Evolutionary conservation across 2,888 invertebrate species (phyloP).

Genomic region (Ennomos quercinarius): DNA sequence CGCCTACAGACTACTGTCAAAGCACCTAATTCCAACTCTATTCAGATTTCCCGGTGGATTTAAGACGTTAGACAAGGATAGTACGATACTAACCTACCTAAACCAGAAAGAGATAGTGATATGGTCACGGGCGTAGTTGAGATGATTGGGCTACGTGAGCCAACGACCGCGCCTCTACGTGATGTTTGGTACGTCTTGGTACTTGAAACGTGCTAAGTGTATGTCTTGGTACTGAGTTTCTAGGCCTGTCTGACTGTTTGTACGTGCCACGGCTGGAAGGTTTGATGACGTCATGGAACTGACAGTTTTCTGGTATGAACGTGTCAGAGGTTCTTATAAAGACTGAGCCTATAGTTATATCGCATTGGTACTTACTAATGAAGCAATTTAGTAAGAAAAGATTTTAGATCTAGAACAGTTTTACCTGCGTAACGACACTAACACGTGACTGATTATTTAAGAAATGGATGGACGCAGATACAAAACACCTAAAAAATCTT

Average conservation of each 20-base stretch:
- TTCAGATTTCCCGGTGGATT: conserved; percentile 82
- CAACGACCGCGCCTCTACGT: conserved; percentile 78
- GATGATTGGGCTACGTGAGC: conserved; percentile 83
- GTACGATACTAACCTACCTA: conserved; percentile 28
- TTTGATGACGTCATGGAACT: conserved; percentile 13
- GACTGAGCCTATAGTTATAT: too few relatives aligned
- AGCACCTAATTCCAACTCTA: conserved; percentile 79
- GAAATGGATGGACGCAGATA: too few relatives aligned
- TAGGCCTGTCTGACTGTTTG: conserved; percentile 14
- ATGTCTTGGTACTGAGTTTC: conserved; percentile 39
- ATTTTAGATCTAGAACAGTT: too few relatives aligned
- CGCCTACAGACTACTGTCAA: conserved; percentile 77
- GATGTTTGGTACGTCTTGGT: conserved; percentile 59
- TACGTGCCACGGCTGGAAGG: conserved; percentile 21
- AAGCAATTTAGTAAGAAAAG: too few relatives aligned
- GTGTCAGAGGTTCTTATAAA: too few relatives aligned
- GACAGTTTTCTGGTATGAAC: neutral
- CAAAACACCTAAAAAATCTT: too few relatives aligned
- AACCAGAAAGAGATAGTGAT: conserved; percentile 57
- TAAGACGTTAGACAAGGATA: conserved; percentile 51
- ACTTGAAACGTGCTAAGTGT: conserved; percentile 46
- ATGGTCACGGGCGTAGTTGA: conserved; percentile 78
- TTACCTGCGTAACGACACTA: too few relatives aligned
- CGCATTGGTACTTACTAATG: too few relatives aligned
- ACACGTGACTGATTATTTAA: too few relatives aligned